Conservation (phyloP, 2,888 invertebrate genomes). For the Microplitis manilae region DNA sequence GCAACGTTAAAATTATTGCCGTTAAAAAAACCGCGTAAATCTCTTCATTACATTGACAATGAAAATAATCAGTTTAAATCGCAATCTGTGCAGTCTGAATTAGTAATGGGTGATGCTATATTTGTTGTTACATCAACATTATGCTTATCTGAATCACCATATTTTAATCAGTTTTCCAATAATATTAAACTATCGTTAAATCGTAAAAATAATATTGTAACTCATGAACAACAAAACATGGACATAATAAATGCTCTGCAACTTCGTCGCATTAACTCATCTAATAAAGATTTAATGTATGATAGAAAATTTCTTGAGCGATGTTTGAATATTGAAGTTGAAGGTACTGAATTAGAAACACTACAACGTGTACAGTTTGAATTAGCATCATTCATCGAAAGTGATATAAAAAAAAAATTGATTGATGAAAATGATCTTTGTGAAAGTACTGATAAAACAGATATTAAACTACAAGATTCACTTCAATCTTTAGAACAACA, state of each 20-base stretch:
- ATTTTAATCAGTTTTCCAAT: slow-evolving; percentile 43
- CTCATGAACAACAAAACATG: slow-evolving; percentile 56
- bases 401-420: slow-evolving; percentile 59
- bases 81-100: slow-evolving; percentile 58
- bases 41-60: slow-evolving; percentile 8
- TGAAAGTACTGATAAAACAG: slow-evolving; percentile 15
- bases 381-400: slow-evolving; percentile 62
- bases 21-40: slow-evolving; percentile 63
- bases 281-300: slow-evolving; percentile 25
- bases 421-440: slow-evolving; percentile 7
- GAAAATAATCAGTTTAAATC: slow-evolving; percentile 42
- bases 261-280: slow-evolving; percentile 57
- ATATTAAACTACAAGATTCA: slow-evolving; percentile 47
- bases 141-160: slow-evolving; percentile 54
- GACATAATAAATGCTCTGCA: slow-evolving; percentile 67
- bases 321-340: slow-evolving; percentile 66
- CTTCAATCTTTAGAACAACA: slow-evolving; percentile 60
- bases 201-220: slow-evolving; percentile 52
- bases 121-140: slow-evolving; percentile 65
- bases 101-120: slow-evolving; percentile 62
- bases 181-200: slow-evolving; percentile 26
- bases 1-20: slow-evolving; percentile 62
- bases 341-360: slow-evolving; percentile 62
- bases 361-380: slow-evolving; percentile 62
- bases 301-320: slow-evolving; percentile 58